These are phyloP conservation scores for Mus pahari DNA, from an alignment of 2,113 vertebrate species.

Conservation along the genomic window DNA sequence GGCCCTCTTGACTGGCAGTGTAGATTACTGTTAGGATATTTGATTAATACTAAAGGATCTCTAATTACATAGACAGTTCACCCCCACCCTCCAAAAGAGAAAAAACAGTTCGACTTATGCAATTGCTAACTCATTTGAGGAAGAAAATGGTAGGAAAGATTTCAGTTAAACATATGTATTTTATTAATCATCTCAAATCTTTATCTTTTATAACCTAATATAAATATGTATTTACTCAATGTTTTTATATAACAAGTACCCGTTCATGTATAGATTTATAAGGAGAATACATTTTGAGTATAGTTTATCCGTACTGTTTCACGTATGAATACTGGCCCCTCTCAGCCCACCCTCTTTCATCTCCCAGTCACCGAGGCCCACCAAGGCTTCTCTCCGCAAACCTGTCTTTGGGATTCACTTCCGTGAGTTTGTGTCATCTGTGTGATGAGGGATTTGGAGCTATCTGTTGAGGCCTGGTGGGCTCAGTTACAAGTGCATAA, in stretches of 20 bases:
- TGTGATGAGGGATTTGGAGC: background rate
- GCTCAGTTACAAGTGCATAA: background rate
- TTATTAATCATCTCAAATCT: background rate
- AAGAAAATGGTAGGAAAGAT: background rate
- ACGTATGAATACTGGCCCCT: background rate
- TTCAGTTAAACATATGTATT: background rate
- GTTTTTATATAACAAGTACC: background rate
- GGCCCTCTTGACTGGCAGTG: background rate
- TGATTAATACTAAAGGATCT: background rate
- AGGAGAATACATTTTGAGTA: background rate
- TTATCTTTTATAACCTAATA: background rate
- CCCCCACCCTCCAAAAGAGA: accelerated
- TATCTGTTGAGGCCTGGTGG: background rate
- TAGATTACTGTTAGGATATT: background rate
- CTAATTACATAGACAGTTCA: background rate
- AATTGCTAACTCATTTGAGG: background rate
- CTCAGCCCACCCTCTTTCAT: background rate
- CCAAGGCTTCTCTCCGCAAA: too few species aligned
- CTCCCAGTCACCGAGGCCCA: background rate
- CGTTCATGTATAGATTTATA: background rate
- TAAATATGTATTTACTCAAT: background rate
- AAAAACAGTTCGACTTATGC: background rate
- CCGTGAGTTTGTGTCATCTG: background rate
- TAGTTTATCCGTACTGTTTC: background rate
- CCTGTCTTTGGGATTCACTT: background rate